Conservation (phyloP, 2,797 vertebrate genomes). For the Uromys caudimaculatus region DNA sequence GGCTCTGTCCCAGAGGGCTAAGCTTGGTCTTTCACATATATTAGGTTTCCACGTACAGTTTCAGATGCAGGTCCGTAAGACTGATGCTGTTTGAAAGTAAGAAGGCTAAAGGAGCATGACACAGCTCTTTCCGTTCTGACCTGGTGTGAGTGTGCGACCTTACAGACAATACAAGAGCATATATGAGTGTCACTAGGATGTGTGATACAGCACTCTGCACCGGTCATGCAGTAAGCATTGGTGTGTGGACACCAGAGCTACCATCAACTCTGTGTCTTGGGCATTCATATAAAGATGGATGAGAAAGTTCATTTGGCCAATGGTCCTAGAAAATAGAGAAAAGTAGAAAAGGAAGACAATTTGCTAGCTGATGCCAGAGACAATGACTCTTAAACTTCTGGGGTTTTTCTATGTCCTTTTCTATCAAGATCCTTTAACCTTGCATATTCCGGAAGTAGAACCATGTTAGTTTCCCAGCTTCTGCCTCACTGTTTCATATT, state of each 20-base stretch:
- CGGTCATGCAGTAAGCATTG: background rate
- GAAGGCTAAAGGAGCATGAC: background rate
- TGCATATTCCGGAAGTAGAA: background rate
- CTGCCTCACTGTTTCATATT: background rate
- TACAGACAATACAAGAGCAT: too few relatives aligned
- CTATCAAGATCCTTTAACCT: background rate
- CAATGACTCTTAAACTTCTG: background rate
- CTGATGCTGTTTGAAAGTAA: slow-evolving; percentile 18
- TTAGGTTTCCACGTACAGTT: slow-evolving; percentile 23
- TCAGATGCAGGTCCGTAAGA: background rate
- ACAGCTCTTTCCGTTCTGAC: background rate
- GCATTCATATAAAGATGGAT: background rate
- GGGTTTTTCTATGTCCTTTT: background rate
- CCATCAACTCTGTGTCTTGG: background rate
- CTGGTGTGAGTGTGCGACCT: background rate
- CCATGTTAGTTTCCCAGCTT: background rate
- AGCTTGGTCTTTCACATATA: background rate
- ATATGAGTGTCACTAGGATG: background rate
- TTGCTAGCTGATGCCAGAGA: background rate
- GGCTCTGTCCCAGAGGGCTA: background rate
- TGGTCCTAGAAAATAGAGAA: slow-evolving; percentile 9
- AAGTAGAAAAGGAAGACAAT: background rate
- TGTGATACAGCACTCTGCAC: background rate
- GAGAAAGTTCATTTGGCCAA: background rate
- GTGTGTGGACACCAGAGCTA: background rate